Evolutionary conservation across 2,113 vertebrate genomes (phyloP), one percentile per base, ranked within the genome.

Genomic region (Grus americana): DNA sequence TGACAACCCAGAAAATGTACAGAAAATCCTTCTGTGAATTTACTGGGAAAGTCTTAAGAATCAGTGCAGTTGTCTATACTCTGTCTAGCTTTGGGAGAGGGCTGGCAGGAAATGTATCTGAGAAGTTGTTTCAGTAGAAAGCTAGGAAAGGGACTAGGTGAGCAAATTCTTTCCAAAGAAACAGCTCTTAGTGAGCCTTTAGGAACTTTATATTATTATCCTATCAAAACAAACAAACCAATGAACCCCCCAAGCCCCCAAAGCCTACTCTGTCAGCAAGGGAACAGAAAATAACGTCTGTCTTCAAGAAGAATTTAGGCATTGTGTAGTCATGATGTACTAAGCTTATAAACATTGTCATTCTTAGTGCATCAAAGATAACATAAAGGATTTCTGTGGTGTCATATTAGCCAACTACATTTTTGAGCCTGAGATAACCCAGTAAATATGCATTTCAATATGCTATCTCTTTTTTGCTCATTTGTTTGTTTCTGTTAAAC

Each of bases 401-500:
- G 57, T 84, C 22, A 38, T 49, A 66, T 66, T 42, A 89, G 38
- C 47, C 50, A 79, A 36, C 47, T 70, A 62, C 19, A 70, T 81
- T 84, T 93, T 29, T 86, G 59, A 82, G 16, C 14, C 22, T 46
- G 80, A 49, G 67, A 78, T 50, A 81, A 80, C 10, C 18, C 59
- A 67, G 29, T 30, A 84, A 83, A 80, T 42, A 55, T 0, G 21
- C 4, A 12, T 94, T 94, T 81, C 57, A 59, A 46, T 59, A 67
- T 7, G 12, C 38, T 61, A 12, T 49, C 63, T 80, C 42, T 63
- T 58, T 83, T 83, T 57, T 62, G 12, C 36, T 83, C 36, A 61
- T 44, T 92, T 72, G 20, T 74, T 86, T 90, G n/a, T 44, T 96
- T 89, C 49, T 79, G 49, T 92, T 94, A 65, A 79, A 89, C 27